These are phyloP conservation scores for Platycercus adscitus DNA, from an alignment of 2,113 vertebrate species.

Conservation along the genomic window DNA sequence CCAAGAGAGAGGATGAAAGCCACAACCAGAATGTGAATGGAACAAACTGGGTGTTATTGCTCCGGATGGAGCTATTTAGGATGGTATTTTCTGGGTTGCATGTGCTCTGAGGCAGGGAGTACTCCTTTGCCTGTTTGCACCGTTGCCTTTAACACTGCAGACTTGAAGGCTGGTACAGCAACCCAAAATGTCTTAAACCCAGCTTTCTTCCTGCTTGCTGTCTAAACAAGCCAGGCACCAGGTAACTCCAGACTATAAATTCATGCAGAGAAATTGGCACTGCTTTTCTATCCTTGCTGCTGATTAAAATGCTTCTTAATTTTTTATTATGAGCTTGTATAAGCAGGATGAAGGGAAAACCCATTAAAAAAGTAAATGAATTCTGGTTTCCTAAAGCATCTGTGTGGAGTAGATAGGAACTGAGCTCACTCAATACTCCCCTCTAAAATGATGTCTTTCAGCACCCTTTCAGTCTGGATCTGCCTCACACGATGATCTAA, in stretches of 20 bases:
- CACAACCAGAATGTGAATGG: neutral
- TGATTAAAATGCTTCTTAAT: neutral
- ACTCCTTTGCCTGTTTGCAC: neutral
- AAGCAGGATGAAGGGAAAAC: accelerated
- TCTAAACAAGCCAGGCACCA: neutral
- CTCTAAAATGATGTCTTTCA: neutral
- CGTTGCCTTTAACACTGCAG: neutral
- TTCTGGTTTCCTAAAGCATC: neutral
- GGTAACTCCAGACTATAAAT: neutral
- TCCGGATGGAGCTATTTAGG: neutral
- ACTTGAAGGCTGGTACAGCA: neutral
- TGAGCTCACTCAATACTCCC: neutral
- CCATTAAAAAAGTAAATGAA: neutral
- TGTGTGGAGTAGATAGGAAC: neutral
- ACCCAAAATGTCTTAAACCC: neutral
- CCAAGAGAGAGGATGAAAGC: neutral
- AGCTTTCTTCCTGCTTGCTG: neutral
- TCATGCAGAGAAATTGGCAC: neutral
- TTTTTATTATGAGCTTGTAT: neutral
- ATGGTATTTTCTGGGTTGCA: neutral
- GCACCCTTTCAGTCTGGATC: neutral
- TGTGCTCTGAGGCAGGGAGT: neutral
- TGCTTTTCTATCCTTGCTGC: neutral
- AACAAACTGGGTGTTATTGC: neutral
- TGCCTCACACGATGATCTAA: neutral